Conservation (phyloP, 2,797 vertebrate species). For the Echiichthys vipera region DNA sequence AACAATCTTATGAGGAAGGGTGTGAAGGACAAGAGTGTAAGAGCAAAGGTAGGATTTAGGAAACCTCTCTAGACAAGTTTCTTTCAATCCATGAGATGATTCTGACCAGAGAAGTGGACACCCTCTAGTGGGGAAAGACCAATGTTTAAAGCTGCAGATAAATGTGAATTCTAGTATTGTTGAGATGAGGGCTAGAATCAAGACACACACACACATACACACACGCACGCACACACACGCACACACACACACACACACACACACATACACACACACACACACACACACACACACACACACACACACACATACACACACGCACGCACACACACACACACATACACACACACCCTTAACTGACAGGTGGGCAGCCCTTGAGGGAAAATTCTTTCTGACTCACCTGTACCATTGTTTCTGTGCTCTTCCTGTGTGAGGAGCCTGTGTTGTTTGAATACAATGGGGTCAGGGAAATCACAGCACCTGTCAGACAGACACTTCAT, state of each 20-base stretch:
- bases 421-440: constrained; percentile 79
- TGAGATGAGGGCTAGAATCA: neutral
- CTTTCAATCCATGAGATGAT: too few relatives aligned
- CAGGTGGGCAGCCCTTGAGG: constrained; percentile 61
- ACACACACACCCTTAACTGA: constrained; percentile 32
- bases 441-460: constrained; percentile 82
- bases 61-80: neutral
- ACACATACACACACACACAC: constrained; percentile 9
- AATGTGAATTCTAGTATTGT: neutral
- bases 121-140: constrained; percentile 37
- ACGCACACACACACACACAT: constrained; percentile 10
- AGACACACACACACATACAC: neutral
- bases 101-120: constrained; percentile 14
- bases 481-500: constrained; percentile 76
- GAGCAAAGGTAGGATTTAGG: neutral
- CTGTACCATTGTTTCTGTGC: constrained; percentile 73
- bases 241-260: neutral
- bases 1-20: neutral
- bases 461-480: constrained; percentile 75
- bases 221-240: constrained; percentile 14
- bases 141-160: neutral
- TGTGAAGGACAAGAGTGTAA: neutral
- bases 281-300: constrained; percentile 10
- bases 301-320: constrained; percentile 25
- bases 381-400: constrained; percentile 68